Percentiles rank a stretch among this genome's conserved stretches.
phyloP scores from a whole-genome alignment of 1,140 invertebrate genomes.

The Oreohelix idahoensis region DNA sequence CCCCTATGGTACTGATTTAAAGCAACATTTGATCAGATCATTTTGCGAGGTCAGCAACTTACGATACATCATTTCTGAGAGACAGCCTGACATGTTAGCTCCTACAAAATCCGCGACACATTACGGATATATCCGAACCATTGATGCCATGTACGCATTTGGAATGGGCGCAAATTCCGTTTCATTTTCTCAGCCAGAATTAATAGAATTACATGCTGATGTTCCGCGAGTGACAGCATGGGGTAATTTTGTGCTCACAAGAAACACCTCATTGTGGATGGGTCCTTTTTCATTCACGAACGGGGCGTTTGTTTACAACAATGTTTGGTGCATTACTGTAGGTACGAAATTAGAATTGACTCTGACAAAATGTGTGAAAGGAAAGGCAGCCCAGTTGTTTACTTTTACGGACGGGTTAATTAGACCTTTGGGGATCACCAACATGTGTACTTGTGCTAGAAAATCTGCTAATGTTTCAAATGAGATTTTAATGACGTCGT shows the following conservation, averaged over 20 bases:
- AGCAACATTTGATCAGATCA: not conserved
- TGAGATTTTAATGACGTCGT: not conserved
- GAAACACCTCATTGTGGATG: constrained; percentile 2
- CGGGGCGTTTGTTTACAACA: not conserved
- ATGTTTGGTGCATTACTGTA: not conserved
- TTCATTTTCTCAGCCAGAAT: not conserved
- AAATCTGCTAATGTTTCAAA: not conserved
- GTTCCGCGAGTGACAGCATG: not conserved
- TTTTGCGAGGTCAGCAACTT: not conserved
- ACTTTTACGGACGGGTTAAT: not conserved
- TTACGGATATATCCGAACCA: constrained; percentile 20
- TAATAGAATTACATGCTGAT: too few species aligned
- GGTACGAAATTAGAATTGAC: not conserved
- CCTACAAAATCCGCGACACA: not conserved
- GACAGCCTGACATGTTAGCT: not conserved
- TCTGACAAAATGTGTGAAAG: constrained; percentile 2
- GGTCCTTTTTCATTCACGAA: constrained; percentile 24
- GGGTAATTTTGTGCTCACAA: not conserved
- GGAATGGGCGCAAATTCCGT: not conserved
- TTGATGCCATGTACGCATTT: constrained; percentile 18
- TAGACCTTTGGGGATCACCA: not conserved
- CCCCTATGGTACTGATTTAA: not conserved
- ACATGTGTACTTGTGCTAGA: not conserved
- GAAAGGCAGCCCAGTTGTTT: not conserved
- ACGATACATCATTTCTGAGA: not conserved